phyloP scores from a whole-genome alignment of 2,888 invertebrate species.

The Linnaemya tessellans region DNA sequence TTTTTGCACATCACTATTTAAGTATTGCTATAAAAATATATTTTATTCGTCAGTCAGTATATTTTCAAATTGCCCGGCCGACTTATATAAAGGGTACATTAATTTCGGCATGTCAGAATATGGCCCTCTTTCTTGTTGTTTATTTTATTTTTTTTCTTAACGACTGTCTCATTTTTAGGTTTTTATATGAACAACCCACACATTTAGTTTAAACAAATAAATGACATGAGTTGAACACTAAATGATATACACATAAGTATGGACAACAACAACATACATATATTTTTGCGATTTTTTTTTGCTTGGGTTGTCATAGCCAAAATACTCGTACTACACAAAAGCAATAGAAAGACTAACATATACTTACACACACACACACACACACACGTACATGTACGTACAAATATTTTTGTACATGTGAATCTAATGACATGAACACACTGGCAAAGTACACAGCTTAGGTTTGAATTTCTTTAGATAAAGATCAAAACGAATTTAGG shows the following conservation, averaged over 20 bases:
- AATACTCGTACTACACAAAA: constrained; percentile 7
- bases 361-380: background rate
- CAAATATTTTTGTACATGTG: background rate
- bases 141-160: no score
- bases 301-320: constrained; percentile 34
- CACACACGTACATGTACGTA: background rate
- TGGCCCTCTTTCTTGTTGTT: background rate
- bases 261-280: constrained; percentile 9
- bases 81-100: constrained; percentile 4
- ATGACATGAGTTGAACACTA: constrained; percentile 46
- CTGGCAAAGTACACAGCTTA: background rate
- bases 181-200: constrained; percentile 58
- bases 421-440: background rate
- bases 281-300: constrained; percentile 41
- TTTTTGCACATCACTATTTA: no score
- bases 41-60: no score
- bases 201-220: constrained; percentile 32
- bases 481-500: constrained; percentile 60
- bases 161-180: constrained; percentile 25
- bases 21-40: no score
- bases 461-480: constrained; percentile 22
- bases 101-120: background rate
- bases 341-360: constrained; percentile 19
- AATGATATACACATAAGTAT: constrained; percentile 14
- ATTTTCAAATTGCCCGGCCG: no score